Evolutionary conservation across 2,888 invertebrate genomes (phyloP).

Genomic region (Sesia apiformis): DNA sequence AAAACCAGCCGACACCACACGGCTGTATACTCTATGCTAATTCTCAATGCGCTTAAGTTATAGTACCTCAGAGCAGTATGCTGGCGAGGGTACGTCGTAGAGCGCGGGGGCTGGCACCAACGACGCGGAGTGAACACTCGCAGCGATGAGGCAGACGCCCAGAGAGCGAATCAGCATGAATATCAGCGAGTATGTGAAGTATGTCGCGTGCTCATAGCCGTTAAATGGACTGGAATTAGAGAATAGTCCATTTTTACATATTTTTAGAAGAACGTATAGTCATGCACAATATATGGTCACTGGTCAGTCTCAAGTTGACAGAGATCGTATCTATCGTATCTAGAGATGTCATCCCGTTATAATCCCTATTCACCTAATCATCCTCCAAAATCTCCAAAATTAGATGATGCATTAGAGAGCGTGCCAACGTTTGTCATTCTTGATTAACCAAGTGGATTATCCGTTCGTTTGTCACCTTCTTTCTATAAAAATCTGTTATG

Average conservation of each 20-base stretch:
- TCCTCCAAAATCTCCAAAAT: no score
- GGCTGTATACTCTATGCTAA: no score
- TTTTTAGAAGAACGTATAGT: background rate
- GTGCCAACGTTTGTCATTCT: no score
- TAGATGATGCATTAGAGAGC: no score
- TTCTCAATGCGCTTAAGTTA: no score
- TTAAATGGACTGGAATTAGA: conserved; percentile 12
- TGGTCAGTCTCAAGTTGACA: background rate
- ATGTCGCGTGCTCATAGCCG: conserved; percentile 52
- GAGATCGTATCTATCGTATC: no score
- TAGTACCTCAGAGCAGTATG: conserved; percentile 72
- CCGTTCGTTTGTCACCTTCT: no score
- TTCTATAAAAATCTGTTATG: no score
- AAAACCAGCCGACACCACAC: no score
- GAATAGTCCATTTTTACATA: background rate
- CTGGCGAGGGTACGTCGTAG: conserved; percentile 70
- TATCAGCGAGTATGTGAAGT: conserved; percentile 73
- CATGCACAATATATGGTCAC: background rate
- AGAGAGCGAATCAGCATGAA: conserved; percentile 72
- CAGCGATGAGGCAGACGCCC: conserved; percentile 72
- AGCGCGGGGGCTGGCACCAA: conserved; percentile 56
- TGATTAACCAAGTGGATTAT: no score
- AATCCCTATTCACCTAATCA: no score
- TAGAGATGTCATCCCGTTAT: no score
- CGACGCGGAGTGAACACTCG: conserved; percentile 67